Evolutionary conservation across 2,113 vertebrate genomes (phyloP).

Genomic region (Myiopsitta monachus): DNA sequence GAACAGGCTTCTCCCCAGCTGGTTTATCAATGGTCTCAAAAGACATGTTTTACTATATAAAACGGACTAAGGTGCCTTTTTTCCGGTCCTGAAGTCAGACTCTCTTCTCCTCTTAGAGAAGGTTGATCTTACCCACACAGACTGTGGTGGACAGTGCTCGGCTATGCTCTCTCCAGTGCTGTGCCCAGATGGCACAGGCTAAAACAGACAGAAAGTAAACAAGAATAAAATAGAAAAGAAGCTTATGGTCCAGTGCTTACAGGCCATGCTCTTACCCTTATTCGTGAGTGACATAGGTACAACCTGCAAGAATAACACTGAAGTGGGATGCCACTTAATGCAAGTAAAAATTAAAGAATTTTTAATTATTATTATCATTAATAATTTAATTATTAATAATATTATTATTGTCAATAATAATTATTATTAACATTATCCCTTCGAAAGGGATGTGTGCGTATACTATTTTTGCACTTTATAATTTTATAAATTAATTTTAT

Average conservation of each 20-base stretch:
- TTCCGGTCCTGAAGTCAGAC: background rate
- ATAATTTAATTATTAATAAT: too few species aligned
- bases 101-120: background rate
- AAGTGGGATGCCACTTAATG: background rate
- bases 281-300: background rate
- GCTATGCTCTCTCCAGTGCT: background rate
- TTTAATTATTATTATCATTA: too few species aligned
- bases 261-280: background rate
- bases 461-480: too few species aligned
- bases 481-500: too few species aligned
- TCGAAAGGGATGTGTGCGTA: accelerated
- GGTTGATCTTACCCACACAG: background rate
- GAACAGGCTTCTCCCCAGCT: background rate
- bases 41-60: accelerated
- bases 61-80: background rate
- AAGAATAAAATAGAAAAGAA: background rate
- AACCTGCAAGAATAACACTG: background rate
- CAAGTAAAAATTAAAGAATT: background rate
- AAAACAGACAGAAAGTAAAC: background rate
- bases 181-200: background rate
- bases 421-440: too few species aligned
- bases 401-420: too few species aligned
- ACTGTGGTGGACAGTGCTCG: background rate
- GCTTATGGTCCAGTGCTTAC: background rate
- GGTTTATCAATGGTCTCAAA: background rate